A percentile compares a stretch with the other conserved stretches of the same genome.
Evolutionary conservation across 2,113 vertebrate genomes (phyloP).

Genomic region (Mola mola): DNA sequence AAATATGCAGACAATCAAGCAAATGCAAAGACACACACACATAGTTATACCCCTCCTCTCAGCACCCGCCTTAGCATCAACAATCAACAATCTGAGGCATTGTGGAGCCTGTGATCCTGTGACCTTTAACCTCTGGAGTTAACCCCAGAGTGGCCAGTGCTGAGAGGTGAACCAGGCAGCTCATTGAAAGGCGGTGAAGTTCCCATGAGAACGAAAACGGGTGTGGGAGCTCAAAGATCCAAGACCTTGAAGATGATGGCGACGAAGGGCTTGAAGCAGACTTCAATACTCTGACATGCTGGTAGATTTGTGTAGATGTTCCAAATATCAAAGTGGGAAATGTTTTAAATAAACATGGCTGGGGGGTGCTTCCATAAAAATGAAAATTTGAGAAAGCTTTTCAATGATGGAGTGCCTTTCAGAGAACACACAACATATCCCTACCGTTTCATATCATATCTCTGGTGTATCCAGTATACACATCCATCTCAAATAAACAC

Average conservation of each 20-base stretch:
- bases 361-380: background rate
- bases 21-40: slow-evolving; percentile 45
- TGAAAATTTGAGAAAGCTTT: too few relatives aligned
- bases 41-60: slow-evolving; percentile 48
- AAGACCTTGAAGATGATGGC: slow-evolving; percentile 38
- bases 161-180: slow-evolving; percentile 78
- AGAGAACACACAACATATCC: background rate
- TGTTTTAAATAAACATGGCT: background rate
- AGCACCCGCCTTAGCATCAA: slow-evolving; percentile 69
- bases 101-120: slow-evolving; percentile 81
- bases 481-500: slow-evolving; percentile 10
- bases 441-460: background rate
- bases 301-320: background rate
- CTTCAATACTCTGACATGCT: slow-evolving; percentile 23
- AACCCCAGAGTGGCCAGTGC: slow-evolving; percentile 71
- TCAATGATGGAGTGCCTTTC: too few relatives aligned
- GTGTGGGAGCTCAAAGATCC: slow-evolving; percentile 39
- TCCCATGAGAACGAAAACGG: slow-evolving; percentile 84
- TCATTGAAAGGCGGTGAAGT: slow-evolving; percentile 72
- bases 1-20: slow-evolving; percentile 54
- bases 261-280: slow-evolving; percentile 49
- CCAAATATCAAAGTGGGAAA: background rate
- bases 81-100: slow-evolving; percentile 80
- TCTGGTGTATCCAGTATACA: slow-evolving; percentile 1
- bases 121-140: slow-evolving; percentile 72